phyloP scores from a whole-genome alignment of 2,797 vertebrate species.

The Limosa lapponica region DNA sequence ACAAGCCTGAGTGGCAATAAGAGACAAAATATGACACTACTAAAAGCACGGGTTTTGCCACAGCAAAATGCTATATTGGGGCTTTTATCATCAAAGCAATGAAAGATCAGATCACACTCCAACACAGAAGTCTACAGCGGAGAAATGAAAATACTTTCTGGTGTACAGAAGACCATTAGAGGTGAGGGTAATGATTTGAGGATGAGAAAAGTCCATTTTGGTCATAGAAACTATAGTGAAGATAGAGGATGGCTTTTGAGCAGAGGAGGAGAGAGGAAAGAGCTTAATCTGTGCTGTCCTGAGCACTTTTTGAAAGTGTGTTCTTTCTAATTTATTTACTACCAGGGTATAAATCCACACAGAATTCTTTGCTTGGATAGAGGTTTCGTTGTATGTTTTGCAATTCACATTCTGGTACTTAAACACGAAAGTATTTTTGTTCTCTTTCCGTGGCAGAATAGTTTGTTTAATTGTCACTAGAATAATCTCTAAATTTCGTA shows the following conservation, averaged over 20 bases:
- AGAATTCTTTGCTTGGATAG: background rate
- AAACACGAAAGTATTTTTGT: background rate
- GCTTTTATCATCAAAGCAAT: background rate
- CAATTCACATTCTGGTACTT: background rate
- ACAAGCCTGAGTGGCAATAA: background rate
- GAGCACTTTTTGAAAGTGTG: background rate
- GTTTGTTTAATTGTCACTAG: background rate
- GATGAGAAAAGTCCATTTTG: background rate
- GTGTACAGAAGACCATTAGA: background rate
- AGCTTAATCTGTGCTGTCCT: background rate
- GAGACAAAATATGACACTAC: background rate
- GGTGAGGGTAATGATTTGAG: background rate
- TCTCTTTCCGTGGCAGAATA: background rate
- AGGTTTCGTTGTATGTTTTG: background rate
- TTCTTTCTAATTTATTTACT: background rate
- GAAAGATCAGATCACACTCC: background rate
- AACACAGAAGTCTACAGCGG: fast-evolving
- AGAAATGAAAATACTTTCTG: background rate
- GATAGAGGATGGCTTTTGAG: background rate
- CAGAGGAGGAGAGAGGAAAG: background rate
- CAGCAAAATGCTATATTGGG: background rate
- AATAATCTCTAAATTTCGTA: background rate
- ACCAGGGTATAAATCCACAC: background rate
- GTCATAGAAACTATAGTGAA: background rate
- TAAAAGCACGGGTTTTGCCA: background rate